Evolutionary conservation across 2,888 invertebrate genomes (phyloP), one percentile per base, ranked within the genome.

Genomic region (Oxyscelio sp.): DNA sequence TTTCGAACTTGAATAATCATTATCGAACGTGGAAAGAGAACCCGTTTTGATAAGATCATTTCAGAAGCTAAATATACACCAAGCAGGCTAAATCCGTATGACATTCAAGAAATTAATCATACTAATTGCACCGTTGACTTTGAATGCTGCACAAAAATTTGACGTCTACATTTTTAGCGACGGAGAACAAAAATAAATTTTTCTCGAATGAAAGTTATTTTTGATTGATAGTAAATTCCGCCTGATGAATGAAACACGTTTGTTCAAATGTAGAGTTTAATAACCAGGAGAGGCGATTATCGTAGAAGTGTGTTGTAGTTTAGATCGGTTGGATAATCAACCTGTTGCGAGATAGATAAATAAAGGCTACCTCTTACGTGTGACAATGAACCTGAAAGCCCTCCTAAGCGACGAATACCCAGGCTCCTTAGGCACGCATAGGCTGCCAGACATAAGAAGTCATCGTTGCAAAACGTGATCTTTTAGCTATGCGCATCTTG

Each of bases 41-140:
- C 92, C 91, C 90, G 92, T 93, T 89, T 58, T 73, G 92, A 92
- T 92, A 92, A 85, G 82, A 90, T 92, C 92, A 88, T 88, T 92
- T 89, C 89, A 88, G 88, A 56, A 54, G 89, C 91, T 92, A 90
- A 93, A 92, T 92, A 93, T 92, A 93, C 85, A 90, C 82, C 85
- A 45, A 52, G 65, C 70, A 73, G 78, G 89, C 91, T 92, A 92
- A 93, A 92, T 92, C 90, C 86, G 92, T 92, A 90, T 89, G 87
- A 80, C 82, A 75, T 86, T 84, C 81, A 84, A 89, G 81, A 71
- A 80, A 89, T 89, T 89, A 89, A 90, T 90, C 88, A 87, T 38
- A 68, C 77, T 45, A 56, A 77, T 73, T 61, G 68, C 68, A 54
- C 40, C 6, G 15, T n/a, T 59, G 73, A 50, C 58, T 61, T 45